phyloP scores from a whole-genome alignment of 1,140 invertebrate genomes.

The Euborellia annulipes region DNA sequence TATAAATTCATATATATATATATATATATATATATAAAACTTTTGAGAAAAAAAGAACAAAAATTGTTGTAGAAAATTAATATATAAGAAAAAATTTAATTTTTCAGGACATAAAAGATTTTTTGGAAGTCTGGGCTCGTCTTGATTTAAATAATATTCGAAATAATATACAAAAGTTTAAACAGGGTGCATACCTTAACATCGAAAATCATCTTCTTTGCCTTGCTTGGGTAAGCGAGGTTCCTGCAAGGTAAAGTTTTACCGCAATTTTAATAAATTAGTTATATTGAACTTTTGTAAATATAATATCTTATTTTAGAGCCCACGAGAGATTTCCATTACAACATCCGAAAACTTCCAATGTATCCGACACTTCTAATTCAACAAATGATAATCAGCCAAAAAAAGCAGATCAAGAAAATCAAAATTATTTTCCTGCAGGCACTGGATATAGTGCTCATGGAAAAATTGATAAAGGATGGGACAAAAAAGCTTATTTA shows the following conservation, averaged over 20 bases:
- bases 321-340: conserved; percentile 11
- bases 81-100: too few species aligned
- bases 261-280: too few species aligned
- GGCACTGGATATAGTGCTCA: conserved; percentile 22
- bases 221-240: conserved; percentile 21
- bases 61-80: too few species aligned
- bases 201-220: conserved; percentile 23
- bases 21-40: too few species aligned
- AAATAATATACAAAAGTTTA: conserved; percentile 19
- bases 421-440: conserved; percentile 8
- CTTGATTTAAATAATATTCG: conserved; percentile 20
- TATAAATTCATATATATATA: too few species aligned
- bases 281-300: too few species aligned
- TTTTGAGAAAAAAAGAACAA: too few species aligned
- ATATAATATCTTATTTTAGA: too few species aligned
- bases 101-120: conserved; percentile 20
- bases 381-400: neutral
- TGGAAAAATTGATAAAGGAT: conserved; percentile 17
- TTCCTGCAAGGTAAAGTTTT: conserved; percentile 9
- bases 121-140: conserved; percentile 22
- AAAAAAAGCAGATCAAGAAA: neutral
- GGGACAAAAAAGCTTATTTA: conserved; percentile 24
- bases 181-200: conserved; percentile 20
- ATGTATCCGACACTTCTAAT: neutral
- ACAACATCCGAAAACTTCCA: too few species aligned